phyloP scores from a whole-genome alignment of 1,140 invertebrate genomes.

The Gyrodactylus bullatarudis region DNA sequence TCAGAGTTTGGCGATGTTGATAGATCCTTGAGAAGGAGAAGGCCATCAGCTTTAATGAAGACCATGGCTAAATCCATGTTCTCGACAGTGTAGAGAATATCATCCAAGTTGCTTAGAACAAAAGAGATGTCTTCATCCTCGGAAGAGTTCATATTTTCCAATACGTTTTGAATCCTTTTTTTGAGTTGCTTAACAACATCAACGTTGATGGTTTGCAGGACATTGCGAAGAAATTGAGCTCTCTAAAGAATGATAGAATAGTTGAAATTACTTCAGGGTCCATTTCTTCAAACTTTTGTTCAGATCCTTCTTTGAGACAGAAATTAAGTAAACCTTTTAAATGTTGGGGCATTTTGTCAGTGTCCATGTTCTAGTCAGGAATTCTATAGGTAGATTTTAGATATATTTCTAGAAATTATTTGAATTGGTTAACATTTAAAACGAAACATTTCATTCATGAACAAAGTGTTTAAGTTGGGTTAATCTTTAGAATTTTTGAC shows the following conservation, averaged over 20 bases:
- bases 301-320: not conserved
- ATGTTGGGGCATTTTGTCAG: not conserved
- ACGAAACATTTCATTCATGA: no score
- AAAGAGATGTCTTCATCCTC: not conserved
- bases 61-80: not conserved
- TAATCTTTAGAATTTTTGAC: no score
- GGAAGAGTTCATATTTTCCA: not conserved
- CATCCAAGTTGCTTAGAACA: not conserved
- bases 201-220: not conserved
- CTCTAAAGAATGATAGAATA: not conserved
- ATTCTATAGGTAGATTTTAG: no score
- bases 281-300: not conserved
- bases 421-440: no score
- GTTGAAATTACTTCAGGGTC: not conserved
- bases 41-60: not conserved
- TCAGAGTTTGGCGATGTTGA: not conserved
- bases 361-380: no score
- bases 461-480: no score
- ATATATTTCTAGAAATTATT: no score
- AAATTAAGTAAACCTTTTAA: not conserved
- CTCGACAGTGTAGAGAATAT: not conserved
- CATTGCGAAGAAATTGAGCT: not conserved
- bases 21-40: not conserved
- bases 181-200: not conserved
- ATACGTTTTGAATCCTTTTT: not conserved